phyloP scores from a whole-genome alignment of 2,888 invertebrate species.

The Cataglyphis rosenhaueri region DNA sequence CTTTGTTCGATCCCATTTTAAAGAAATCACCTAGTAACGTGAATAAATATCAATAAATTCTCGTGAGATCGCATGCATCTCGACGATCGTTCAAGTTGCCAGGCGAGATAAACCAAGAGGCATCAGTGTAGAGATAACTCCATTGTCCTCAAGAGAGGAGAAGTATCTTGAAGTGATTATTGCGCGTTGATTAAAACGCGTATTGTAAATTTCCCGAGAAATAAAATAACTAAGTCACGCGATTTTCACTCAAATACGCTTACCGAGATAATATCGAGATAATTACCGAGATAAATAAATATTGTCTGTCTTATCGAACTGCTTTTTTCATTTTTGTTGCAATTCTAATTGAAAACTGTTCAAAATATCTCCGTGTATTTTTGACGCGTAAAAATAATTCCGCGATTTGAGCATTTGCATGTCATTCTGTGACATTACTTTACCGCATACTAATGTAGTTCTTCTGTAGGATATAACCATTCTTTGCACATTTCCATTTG shows the following conservation, averaged over 20 bases:
- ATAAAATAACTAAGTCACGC: background rate
- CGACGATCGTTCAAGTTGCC: background rate
- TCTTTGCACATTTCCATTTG: slow-evolving; percentile 7
- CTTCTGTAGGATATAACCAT: slow-evolving; percentile 20
- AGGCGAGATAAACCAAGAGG: background rate
- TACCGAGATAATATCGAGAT: background rate
- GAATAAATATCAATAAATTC: background rate
- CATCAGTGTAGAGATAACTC: slow-evolving; percentile 21
- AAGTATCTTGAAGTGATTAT: slow-evolving; percentile 14
- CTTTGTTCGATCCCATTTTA: background rate
- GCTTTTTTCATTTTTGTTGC: background rate
- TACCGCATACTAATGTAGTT: slow-evolving; percentile 11
- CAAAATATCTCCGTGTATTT: slow-evolving; percentile 27
- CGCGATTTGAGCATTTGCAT: slow-evolving; percentile 24
- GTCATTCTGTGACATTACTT: background rate
- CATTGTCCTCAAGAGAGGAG: slow-evolving; percentile 1
- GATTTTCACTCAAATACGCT: background rate
- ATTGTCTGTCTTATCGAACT: background rate
- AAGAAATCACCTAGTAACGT: background rate
- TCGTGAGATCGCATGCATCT: background rate
- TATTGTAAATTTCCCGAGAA: background rate
- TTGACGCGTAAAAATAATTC: background rate
- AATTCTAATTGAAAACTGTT: slow-evolving; percentile 9
- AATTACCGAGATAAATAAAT: background rate
- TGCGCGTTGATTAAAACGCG: background rate